Evolutionary conservation across 1,140 invertebrate species (phyloP).

Genomic region (Trichonephila inaurata): DNA sequence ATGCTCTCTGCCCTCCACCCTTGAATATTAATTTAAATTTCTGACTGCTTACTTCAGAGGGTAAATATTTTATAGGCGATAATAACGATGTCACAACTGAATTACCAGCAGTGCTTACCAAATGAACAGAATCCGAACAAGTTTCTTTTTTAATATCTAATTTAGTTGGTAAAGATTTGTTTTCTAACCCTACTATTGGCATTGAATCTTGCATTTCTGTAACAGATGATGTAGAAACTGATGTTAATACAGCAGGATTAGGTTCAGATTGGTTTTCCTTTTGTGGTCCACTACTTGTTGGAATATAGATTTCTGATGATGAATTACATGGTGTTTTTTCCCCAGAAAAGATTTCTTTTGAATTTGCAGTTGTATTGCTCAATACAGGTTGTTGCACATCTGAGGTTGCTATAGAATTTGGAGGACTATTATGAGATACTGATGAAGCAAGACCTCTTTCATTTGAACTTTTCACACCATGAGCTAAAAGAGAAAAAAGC

Average conservation of each 20-base stretch:
- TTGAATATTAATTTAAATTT: conserved; percentile 76
- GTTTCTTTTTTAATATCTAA: conserved; percentile 62
- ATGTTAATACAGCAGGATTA: conserved; percentile 27
- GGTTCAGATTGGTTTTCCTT: conserved; percentile 55
- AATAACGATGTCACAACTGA: conserved; percentile 71
- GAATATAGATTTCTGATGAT: conserved; percentile 37
- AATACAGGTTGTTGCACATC: conserved; percentile 25
- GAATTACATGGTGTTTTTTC: conserved; percentile 51
- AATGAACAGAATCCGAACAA: conserved; percentile 66
- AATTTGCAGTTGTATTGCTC: background rate
- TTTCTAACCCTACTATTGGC: conserved; percentile 39
- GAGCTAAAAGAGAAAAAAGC: conserved; percentile 17
- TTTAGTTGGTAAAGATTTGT: conserved; percentile 32
- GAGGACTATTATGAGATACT: background rate
- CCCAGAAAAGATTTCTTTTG: background rate
- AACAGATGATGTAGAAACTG: conserved; percentile 24
- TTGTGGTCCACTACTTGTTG: background rate
- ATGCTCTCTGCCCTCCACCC: conserved; percentile 50
- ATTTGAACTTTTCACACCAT: background rate
- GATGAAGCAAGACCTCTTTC: background rate
- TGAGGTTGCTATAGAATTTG: background rate
- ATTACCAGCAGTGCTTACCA: conserved; percentile 57
- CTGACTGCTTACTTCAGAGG: conserved; percentile 60
- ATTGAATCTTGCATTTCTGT: conserved; percentile 22
- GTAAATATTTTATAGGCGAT: conserved; percentile 68